These are phyloP conservation scores for Ondatra zibethicus DNA, from an alignment of 2,113 vertebrate species.

Conservation along the genomic window DNA sequence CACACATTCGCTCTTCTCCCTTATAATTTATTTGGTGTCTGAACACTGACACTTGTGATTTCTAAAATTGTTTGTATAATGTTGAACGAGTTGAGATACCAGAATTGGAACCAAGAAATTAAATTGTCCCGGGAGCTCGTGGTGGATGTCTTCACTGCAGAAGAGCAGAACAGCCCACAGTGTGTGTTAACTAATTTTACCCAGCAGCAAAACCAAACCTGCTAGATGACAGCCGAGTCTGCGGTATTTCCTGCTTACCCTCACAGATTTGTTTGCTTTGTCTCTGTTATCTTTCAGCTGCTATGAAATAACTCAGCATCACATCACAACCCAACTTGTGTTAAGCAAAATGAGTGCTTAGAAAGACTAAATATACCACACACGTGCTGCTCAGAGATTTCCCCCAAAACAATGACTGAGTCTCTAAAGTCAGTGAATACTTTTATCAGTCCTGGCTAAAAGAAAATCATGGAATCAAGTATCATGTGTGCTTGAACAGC, in stretches of 20 bases:
- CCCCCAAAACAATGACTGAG: not conserved
- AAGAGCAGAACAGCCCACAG: not conserved
- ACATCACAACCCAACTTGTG: slow-evolving; percentile 1
- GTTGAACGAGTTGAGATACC: not conserved
- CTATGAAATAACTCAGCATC: not conserved
- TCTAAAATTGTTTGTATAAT: slow-evolving; percentile 25
- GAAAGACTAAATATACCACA: not conserved
- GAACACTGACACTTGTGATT: not conserved
- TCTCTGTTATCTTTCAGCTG: not conserved
- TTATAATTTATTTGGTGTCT: not conserved
- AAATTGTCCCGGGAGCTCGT: not conserved
- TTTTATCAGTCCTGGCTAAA: slow-evolving; percentile 14
- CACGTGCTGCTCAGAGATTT: not conserved
- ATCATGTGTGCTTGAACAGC: not conserved
- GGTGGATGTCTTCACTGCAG: not conserved
- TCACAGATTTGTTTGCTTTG: not conserved
- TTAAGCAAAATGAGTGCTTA: slow-evolving; percentile 29
- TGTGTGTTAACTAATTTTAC: not conserved
- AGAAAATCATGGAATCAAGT: not conserved
- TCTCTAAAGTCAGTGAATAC: not conserved
- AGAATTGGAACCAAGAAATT: not conserved
- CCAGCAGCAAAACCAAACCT: not conserved
- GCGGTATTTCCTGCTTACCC: not conserved
- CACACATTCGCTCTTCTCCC: not conserved
- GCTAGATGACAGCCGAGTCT: not conserved